phyloP scores from a whole-genome alignment of 1,140 invertebrate species.

The Bombus waltoni region DNA sequence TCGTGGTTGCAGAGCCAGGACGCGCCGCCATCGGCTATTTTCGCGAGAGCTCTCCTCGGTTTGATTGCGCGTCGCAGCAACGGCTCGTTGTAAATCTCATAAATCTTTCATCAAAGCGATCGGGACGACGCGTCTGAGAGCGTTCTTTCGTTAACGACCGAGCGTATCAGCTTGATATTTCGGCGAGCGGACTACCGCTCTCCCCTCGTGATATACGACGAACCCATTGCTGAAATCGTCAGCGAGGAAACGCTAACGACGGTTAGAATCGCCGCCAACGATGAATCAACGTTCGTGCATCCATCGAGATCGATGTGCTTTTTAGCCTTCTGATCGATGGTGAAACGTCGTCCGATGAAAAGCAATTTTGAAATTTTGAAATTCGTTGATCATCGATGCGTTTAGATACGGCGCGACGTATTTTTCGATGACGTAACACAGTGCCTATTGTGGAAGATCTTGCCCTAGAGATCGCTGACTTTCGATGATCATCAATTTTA shows the following conservation, averaged over 20 bases:
- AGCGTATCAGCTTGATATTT: conserved; percentile 59
- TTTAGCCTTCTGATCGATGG: no score
- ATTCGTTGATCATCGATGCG: no score
- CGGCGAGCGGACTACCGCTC: not conserved
- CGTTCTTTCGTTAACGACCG: conserved; percentile 57
- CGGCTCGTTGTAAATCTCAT: conserved; percentile 42
- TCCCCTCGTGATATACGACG: conserved; percentile 47
- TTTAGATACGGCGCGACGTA: no score
- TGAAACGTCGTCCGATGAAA: no score
- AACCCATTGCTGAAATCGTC: conserved; percentile 39
- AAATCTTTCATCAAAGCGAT: conserved; percentile 43
- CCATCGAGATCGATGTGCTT: not conserved
- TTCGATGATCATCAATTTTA: no score
- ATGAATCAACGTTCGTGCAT: conserved; percentile 30
- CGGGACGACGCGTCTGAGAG: conserved; percentile 48
- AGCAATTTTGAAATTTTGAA: no score
- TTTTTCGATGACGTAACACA: no score
- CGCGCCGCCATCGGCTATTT: conserved; percentile 15
- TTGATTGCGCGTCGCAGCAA: conserved; percentile 14
- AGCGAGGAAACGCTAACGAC: conserved; percentile 54
- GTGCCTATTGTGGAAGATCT: no score
- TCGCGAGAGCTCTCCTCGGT: conserved; percentile 3
- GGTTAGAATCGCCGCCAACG: not conserved
- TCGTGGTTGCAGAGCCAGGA: not conserved
- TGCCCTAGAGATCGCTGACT: no score